These are phyloP conservation scores for Lissocephala sabroskyi DNA, from an alignment of 2,888 invertebrate genomes.

Conservation along the genomic window DNA sequence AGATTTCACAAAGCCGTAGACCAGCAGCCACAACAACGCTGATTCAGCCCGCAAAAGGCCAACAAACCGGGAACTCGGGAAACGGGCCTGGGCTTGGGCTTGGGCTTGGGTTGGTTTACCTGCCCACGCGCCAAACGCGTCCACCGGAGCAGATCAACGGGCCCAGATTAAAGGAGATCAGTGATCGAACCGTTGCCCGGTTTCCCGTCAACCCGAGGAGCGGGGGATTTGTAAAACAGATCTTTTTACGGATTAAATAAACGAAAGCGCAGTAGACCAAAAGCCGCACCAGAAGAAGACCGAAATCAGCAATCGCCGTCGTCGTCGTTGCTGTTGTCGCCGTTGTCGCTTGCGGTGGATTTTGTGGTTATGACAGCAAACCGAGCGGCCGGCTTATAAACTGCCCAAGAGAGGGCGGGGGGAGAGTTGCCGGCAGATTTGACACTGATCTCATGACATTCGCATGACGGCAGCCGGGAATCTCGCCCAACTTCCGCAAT, in stretches of 20 bases:
- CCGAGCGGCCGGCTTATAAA: slow-evolving; percentile 7
- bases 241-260: slow-evolving; percentile 63
- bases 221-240: slow-evolving; percentile 61
- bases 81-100: too few species aligned
- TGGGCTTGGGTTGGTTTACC: too few species aligned
- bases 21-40: too few species aligned
- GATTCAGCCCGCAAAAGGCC: too few species aligned
- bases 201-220: too few species aligned
- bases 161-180: slow-evolving; percentile 34
- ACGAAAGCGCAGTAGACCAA: slow-evolving; percentile 19
- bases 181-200: too few species aligned
- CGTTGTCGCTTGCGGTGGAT: slow-evolving; percentile 6
- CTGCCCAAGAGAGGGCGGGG: slow-evolving; percentile 1
- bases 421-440: slow-evolving; percentile 1
- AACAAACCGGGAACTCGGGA: too few species aligned
- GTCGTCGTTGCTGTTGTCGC: neutral
- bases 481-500: neutral
- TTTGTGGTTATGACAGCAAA: slow-evolving; percentile 10
- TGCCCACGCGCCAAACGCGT: slow-evolving; percentile 2
- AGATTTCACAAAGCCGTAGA: too few species aligned
- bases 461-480: neutral
- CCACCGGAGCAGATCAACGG: slow-evolving; percentile 18
- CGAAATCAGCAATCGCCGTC: neutral
- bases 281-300: neutral
- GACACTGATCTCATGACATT: slow-evolving; percentile 8